These are phyloP conservation scores for Paracanthobrama guichenoti DNA, from an alignment of 2,113 vertebrate genomes.

Conservation along the genomic window DNA sequence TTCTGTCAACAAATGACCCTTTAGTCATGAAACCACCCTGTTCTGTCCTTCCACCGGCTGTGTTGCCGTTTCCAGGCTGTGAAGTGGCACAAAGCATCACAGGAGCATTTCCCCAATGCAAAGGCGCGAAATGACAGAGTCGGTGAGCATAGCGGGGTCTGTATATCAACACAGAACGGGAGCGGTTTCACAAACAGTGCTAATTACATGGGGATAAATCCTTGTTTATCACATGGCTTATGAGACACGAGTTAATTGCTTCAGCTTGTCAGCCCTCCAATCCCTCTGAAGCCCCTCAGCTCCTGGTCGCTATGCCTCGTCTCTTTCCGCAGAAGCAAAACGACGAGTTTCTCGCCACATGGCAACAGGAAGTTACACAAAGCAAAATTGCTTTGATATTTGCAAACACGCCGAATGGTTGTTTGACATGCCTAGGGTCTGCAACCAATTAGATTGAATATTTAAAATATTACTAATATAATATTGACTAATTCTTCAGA, in stretches of 20 bases:
- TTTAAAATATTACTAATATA: background rate
- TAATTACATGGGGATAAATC: conserved; percentile 79
- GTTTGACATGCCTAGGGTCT: background rate
- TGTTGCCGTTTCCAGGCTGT: background rate
- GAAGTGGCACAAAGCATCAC: conserved; percentile 25
- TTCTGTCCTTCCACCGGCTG: background rate
- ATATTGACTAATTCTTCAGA: too few species aligned
- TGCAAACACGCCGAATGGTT: background rate
- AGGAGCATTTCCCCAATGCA: background rate
- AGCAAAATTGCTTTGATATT: background rate
- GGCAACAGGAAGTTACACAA: conserved; percentile 11
- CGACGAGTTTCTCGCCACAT: background rate
- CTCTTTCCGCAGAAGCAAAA: background rate
- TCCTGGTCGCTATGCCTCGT: background rate
- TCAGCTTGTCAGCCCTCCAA: conserved; percentile 63
- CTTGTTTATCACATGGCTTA: conserved; percentile 76
- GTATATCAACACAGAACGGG: conserved; percentile 69
- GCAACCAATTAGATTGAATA: background rate
- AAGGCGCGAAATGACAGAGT: conserved; percentile 43
- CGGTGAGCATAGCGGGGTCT: conserved; percentile 41
- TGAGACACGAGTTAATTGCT: conserved; percentile 76
- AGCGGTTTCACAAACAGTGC: conserved; percentile 74
- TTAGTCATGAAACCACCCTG: background rate
- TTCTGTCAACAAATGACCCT: background rate
- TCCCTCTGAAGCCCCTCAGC: conserved; percentile 2